phyloP scores from a whole-genome alignment of 1,140 invertebrate genomes.

The Pantala flavescens region DNA sequence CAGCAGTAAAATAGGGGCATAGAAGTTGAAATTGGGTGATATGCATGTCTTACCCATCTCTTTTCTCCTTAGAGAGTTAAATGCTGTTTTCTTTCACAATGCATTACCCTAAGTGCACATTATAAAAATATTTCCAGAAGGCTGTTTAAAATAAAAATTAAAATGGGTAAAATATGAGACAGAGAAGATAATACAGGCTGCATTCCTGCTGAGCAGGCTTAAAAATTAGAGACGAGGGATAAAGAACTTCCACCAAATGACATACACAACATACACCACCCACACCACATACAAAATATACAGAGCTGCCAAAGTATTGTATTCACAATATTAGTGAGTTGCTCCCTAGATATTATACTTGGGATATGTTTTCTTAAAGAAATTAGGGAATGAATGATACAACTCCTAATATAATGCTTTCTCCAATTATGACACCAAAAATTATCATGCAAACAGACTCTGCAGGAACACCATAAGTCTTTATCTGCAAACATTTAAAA shows the following conservation, averaged over 20 bases:
- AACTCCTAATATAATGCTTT: not conserved
- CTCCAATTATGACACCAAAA: not conserved
- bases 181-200: not conserved
- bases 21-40: not conserved
- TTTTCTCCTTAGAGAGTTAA: not conserved
- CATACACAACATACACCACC: not conserved
- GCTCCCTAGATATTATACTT: not conserved
- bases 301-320: not conserved
- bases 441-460: slow-evolving; percentile 3
- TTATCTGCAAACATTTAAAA: not conserved
- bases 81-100: not conserved
- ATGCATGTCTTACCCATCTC: slow-evolving; percentile 5
- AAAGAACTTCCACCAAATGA: slow-evolving; percentile 5
- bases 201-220: not conserved
- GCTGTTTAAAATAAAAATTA: not conserved
- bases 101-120: not conserved
- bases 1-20: not conserved
- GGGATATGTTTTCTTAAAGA: slow-evolving; percentile 10
- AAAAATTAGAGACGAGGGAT: not conserved
- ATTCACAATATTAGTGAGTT: not conserved
- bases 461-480: not conserved
- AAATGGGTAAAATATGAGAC: not conserved
- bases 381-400: not conserved
- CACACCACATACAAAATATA: slow-evolving; percentile 10
- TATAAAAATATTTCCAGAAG: not conserved